Base-by-base conservation (phyloP, 2,888 invertebrate species). In the Cephus sareptanus region DNA sequence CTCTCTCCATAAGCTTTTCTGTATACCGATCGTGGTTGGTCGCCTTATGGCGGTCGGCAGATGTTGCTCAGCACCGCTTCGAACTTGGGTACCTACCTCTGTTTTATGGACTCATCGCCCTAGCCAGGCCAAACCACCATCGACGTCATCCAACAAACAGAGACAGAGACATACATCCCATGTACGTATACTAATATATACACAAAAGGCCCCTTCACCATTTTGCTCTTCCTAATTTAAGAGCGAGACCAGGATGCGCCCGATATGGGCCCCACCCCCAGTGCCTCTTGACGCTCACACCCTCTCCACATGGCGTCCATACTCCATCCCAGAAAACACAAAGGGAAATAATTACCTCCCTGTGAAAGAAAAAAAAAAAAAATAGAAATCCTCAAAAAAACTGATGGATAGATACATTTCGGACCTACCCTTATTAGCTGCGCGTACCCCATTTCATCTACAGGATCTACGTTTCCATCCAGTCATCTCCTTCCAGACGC, bases 331-430 rank as follows among this genome's bases (percentile, higher is more conserved):
- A 79, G 81, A 82, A 81, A 81, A 76, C 83, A 89, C 88, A 87
- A 90, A 88, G 86, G 83, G 86, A 89, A 89, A 90, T 90, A 90
- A 90, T 90, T 89, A 90, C 84, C 87, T 85, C 82, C 85, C 85
- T 84, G 82, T 81, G 70, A 33, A 40, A 40, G 40, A 40, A 40
- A 13, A 40, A 15, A 37, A 37, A 37, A 37, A 40, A 40, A 40
- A 15, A 40, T 40, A 6, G 40, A 40, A 40, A 40, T 40, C 15
- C 40, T 40, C 15, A 40, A 40, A 40, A 40, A 40, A 40, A 33
- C 70, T 33, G 70, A 70, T 70, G 70, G 70, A 70, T 70, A 70
- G 70, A 70, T 70, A 70, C 70, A 70, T 70, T 70, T 70, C 6
- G 40, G 30, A 70, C 3, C 70, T n/a, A 40, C 70, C 70, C 31